phyloP scores from a whole-genome alignment of 2,797 vertebrate species.

The Etheostoma perlongum region DNA sequence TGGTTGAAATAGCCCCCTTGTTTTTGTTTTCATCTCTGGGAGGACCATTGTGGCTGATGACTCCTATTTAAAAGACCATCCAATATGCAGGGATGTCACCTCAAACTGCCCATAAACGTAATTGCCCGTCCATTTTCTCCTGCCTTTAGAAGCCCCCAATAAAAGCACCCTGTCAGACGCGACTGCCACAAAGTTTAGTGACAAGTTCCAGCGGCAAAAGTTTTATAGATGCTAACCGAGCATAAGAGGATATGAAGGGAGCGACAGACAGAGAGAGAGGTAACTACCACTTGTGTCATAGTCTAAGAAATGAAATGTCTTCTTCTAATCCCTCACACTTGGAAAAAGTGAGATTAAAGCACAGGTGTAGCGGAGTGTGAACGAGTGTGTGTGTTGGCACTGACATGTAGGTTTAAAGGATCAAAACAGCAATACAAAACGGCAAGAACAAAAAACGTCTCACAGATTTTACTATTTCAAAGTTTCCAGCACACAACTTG shows the following conservation, averaged over 20 bases:
- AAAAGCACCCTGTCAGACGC: constrained; percentile 85
- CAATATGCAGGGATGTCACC: constrained; percentile 89
- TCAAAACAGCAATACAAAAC: constrained; percentile 59
- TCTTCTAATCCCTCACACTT: constrained; percentile 66
- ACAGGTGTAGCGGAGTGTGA: constrained; percentile 66
- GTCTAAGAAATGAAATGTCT: constrained; percentile 69
- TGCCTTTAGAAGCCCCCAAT: constrained; percentile 81
- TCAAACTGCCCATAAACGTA: constrained; percentile 87
- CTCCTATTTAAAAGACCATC: constrained; percentile 88
- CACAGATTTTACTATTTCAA: constrained; percentile 26
- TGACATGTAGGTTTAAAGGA: constrained; percentile 62
- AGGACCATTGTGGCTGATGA: constrained; percentile 85
- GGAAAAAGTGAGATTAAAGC: constrained; percentile 62
- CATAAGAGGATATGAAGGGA: constrained; percentile 67
- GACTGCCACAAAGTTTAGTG: constrained; percentile 80
- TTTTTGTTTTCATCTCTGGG: constrained; percentile 85
- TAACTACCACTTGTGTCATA: constrained; percentile 76
- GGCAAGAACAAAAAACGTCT: constrained; percentile 39
- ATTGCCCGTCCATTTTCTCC: constrained; percentile 87
- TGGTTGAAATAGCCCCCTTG: constrained; percentile 83
- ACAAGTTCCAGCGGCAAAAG: constrained; percentile 74
- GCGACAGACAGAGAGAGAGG: constrained; percentile 56
- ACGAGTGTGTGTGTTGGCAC: constrained; percentile 57
- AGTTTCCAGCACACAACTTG: background rate
- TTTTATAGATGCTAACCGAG: constrained; percentile 69